Percentiles rank a stretch among this genome's conserved stretches.
Evolutionary conservation across 35 echinoderm and acorn worm species (phyloP).

Genomic region (Apostichopus parvimensis): DNA sequence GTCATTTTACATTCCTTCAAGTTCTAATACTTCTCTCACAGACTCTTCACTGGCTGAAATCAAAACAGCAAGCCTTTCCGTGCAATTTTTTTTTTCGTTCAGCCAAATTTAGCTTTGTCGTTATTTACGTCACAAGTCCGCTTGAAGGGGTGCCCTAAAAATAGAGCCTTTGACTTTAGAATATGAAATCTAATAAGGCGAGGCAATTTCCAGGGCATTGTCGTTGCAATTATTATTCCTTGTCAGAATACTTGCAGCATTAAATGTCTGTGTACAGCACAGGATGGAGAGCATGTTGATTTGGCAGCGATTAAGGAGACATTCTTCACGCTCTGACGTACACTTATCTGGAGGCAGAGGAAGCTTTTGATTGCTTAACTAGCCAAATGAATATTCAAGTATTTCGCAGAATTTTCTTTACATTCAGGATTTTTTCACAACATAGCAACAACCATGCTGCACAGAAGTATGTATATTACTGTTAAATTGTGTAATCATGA

Average conservation of each 20-base stretch:
- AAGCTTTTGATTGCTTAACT: slow-evolving; percentile 12
- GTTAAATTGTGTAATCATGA: too few relatives aligned
- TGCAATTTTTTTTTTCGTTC: neutral
- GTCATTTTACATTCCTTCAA: neutral
- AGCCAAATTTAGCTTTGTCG: neutral
- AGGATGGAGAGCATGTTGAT: slow-evolving; percentile 7
- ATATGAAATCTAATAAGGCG: slow-evolving; percentile 45
- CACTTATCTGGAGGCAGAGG: neutral
- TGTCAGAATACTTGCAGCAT: slow-evolving; percentile 16
- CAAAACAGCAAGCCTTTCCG: neutral
- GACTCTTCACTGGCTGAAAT: neutral
- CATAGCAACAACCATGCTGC: neutral
- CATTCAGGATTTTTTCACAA: neutral
- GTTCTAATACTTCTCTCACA: neutral
- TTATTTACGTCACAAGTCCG: slow-evolving; percentile 18
- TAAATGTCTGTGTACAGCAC: slow-evolving; percentile 13
- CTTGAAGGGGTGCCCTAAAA: slow-evolving; percentile 41
- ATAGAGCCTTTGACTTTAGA: slow-evolving; percentile 39
- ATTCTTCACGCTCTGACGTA: slow-evolving; percentile 2
- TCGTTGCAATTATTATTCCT: slow-evolving; percentile 21
- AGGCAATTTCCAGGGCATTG: slow-evolving; percentile 46
- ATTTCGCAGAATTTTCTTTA: neutral
- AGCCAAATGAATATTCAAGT: slow-evolving; percentile 5
- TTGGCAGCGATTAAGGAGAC: slow-evolving; percentile 6
- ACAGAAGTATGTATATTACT: neutral